A percentile compares a stretch with the other conserved stretches of the same genome.
phyloP scores from a whole-genome alignment of 1,140 invertebrate species.

The Drosophila seguyi region DNA sequence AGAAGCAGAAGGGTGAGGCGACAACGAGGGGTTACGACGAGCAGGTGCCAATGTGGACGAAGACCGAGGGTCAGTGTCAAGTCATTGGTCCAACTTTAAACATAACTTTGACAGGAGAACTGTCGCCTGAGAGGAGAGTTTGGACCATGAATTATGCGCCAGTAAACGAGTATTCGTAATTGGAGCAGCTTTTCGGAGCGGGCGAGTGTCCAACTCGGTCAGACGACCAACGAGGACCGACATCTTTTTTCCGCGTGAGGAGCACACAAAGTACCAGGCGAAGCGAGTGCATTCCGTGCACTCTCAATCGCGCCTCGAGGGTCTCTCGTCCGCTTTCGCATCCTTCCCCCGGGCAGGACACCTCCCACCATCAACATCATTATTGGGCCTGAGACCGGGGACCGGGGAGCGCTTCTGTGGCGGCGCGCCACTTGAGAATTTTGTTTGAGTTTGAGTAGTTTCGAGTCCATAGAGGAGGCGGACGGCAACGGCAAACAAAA shows the following conservation, averaged over 20 bases:
- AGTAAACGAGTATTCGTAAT: conserved; percentile 56
- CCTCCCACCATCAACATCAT: conserved; percentile 44
- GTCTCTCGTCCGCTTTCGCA: conserved; percentile 15
- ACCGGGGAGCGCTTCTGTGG: conserved; percentile 20
- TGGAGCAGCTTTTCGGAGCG: conserved; percentile 33
- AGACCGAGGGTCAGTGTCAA: conserved; percentile 1
- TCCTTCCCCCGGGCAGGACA: conserved; percentile 22
- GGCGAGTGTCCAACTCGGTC: conserved; percentile 7
- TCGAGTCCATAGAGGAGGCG: conserved; percentile 16
- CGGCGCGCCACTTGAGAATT: conserved; percentile 54
- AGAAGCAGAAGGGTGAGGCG: conserved; percentile 44
- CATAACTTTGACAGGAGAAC: conserved; percentile 42
- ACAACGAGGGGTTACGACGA: background rate
- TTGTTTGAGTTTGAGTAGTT: conserved; percentile 70
- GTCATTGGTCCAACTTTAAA: conserved; percentile 19
- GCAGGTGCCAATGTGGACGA: conserved; percentile 3
- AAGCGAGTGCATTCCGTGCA: conserved; percentile 48
- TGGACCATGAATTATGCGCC: conserved; percentile 57
- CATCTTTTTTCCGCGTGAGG: background rate
- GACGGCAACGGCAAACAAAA: conserved; percentile 46
- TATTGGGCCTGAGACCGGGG: conserved; percentile 45
- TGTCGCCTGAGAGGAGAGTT: conserved; percentile 15
- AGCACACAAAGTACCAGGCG: conserved; percentile 44
- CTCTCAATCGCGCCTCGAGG: conserved; percentile 61
- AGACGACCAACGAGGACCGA: background rate